These are phyloP conservation scores for Sebastes reedi DNA, from an alignment of 2,797 vertebrate species.

Conservation along the genomic window DNA sequence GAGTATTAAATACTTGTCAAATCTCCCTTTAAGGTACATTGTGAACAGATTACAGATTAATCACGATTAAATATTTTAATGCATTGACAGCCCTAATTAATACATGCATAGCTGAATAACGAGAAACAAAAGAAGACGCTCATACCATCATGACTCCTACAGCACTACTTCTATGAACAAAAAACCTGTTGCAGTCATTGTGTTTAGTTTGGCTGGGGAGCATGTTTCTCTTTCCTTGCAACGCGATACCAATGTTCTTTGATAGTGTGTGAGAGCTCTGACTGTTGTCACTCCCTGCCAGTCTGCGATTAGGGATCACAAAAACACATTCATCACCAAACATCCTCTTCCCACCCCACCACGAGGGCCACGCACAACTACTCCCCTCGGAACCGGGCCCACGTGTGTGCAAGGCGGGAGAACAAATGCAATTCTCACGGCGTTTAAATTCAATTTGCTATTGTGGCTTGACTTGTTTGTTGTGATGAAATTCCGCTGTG, in stretches of 20 bases:
- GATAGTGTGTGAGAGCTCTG: constrained; percentile 16
- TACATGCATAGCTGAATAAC: not conserved
- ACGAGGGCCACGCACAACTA: not conserved
- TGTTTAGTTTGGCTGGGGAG: constrained; percentile 41
- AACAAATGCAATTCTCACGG: constrained; percentile 26
- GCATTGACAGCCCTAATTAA: too few relatives aligned
- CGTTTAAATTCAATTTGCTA: constrained; percentile 35
- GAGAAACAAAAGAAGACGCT: not conserved
- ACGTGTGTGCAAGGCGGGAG: not conserved
- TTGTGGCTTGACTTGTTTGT: constrained; percentile 24
- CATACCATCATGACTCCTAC: too few relatives aligned
- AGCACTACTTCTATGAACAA: not conserved
- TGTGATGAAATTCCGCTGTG: constrained; percentile 32
- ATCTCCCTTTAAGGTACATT: too few relatives aligned
- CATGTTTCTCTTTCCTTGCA: constrained; percentile 27
- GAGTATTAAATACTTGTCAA: not conserved
- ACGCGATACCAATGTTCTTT: constrained; percentile 31
- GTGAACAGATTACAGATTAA: too few relatives aligned
- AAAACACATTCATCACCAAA: constrained; percentile 19
- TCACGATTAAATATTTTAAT: too few relatives aligned
- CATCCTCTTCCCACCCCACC: constrained; percentile 24
- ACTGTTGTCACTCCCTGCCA: constrained; percentile 17
- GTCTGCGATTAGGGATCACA: constrained; percentile 25
- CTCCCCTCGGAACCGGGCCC: not conserved
- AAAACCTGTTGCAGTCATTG: not conserved